Evolutionary conservation across 1,140 invertebrate species (phyloP).

Genomic region (Dryas iulia): DNA sequence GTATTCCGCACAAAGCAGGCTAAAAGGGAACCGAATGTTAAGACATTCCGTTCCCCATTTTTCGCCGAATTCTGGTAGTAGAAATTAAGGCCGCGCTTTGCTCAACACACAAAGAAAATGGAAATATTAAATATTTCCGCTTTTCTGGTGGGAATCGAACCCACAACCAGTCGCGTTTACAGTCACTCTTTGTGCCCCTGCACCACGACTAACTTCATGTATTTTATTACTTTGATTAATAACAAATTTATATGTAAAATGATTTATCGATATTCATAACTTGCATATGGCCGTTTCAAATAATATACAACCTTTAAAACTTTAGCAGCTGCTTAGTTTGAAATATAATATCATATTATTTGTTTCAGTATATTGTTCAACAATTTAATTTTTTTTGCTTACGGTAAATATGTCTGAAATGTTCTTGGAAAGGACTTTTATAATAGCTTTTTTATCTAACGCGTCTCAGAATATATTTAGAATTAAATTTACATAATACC

Average conservation of each 20-base stretch:
- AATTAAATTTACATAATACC: background rate
- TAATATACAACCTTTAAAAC: background rate
- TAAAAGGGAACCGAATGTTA: too few species aligned
- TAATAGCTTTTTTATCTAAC: background rate
- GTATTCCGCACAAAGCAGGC: too few species aligned
- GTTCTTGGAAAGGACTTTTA: background rate
- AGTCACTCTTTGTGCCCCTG: too few species aligned
- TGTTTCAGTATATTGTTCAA: background rate
- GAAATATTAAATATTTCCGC: too few species aligned
- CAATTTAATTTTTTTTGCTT: background rate
- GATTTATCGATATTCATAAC: background rate
- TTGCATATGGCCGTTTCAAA: background rate
- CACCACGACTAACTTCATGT: too few species aligned
- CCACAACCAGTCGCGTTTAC: too few species aligned
- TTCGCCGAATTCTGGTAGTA: too few species aligned
- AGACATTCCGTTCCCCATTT: too few species aligned
- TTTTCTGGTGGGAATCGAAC: too few species aligned
- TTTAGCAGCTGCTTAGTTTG: background rate
- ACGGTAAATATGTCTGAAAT: background rate
- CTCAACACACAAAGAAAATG: too few species aligned
- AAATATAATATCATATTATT: background rate
- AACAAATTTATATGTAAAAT: background rate
- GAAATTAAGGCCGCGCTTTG: too few species aligned
- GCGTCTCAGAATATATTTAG: background rate
- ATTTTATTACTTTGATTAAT: background rate